Base-by-base conservation (phyloP, 2,113 vertebrate species). In the Toxotes jaculatrix region DNA sequence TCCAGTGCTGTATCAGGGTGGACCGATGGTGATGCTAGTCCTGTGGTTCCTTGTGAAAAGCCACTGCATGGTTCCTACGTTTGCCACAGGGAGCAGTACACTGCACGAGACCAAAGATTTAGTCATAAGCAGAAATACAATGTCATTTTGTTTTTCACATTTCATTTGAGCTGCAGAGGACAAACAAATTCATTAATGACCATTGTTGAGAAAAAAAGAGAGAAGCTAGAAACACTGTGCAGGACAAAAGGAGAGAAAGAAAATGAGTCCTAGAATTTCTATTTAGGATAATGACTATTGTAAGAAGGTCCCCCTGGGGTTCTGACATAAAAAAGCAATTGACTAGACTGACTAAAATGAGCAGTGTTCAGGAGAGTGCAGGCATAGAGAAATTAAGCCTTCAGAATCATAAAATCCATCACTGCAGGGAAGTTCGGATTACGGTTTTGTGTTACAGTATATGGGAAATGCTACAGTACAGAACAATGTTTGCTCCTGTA, bases 301-400 rank as follows among this genome's bases (percentile, higher is more conserved):
- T 86, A 79, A 84, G 17, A 68, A 75, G 65, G 62, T 70, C 21
- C 72, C 75, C 70, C 32, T 31, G 62, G 63, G 86, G 85, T 70
- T 81, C 40, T 57, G 70, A 62, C 70, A 85, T 80, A 78, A 91
- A 90, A 66, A 32, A 71, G 72, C 77, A 66, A 88, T 87, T 86
- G 68, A 64, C 63, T 59, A 59, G 62, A 85, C 42, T 86, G 80
- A 75, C 85, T 71, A 72, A 84, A 89, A 88, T 77, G 60, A 87
- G 57, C 82, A 43, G 65, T 53, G 38, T 74, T 90, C 67, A 60
- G 32, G 55, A 80, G 65, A 86, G 70, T 65, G 53, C 65, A 78
- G 56, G 55, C 62, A 40, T 8, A 11, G 42, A 88, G 60, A 82
- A 86, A 82, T 69, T 49, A 79, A 51, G 42, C 68, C 62, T 51